These are phyloP conservation scores for Caenorhabditis plicata DNA, from an alignment of 2,888 invertebrate species.

Conservation along the genomic window DNA sequence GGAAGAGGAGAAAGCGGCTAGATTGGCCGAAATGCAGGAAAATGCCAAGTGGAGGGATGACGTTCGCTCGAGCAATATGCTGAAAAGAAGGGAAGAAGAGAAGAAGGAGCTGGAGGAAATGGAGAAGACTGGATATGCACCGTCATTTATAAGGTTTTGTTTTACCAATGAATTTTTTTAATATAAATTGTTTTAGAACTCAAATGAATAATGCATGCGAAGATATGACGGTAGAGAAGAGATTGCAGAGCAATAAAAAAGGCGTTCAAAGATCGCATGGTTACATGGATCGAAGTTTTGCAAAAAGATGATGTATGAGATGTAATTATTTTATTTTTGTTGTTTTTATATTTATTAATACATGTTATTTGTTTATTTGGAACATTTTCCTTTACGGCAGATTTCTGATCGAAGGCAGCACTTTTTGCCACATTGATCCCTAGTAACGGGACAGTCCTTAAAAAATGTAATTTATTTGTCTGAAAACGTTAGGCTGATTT, in stretches of 20 bases:
- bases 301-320: conserved; percentile 14
- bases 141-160: conserved; percentile 35
- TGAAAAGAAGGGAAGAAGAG: conserved; percentile 12
- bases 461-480: conserved; percentile 2
- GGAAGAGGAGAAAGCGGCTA: conserved; percentile 42
- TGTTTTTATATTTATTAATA: too few species aligned
- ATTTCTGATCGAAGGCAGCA: conserved; percentile 27
- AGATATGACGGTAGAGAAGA: conserved; percentile 41
- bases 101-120: conserved; percentile 33
- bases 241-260: conserved; percentile 40
- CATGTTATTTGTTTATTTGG: conserved; percentile 1
- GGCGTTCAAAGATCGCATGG: conserved; percentile 42
- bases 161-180: neutral
- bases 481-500: too few species aligned
- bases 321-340: conserved; percentile 6
- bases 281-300: conserved; percentile 47
- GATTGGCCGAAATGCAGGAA: conserved; percentile 48
- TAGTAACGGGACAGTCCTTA: conserved; percentile 32
- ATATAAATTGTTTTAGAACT: conserved; percentile 18
- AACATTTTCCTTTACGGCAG: conserved; percentile 29
- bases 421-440: conserved; percentile 28
- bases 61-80: conserved; percentile 17
- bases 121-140: conserved; percentile 31
- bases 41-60: conserved; percentile 49
- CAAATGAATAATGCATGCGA: conserved; percentile 36